A percentile compares a stretch with the other conserved stretches of the same genome.
Conservation (phyloP, 1,140 invertebrate species). For the Procambarus virginalis region DNA sequence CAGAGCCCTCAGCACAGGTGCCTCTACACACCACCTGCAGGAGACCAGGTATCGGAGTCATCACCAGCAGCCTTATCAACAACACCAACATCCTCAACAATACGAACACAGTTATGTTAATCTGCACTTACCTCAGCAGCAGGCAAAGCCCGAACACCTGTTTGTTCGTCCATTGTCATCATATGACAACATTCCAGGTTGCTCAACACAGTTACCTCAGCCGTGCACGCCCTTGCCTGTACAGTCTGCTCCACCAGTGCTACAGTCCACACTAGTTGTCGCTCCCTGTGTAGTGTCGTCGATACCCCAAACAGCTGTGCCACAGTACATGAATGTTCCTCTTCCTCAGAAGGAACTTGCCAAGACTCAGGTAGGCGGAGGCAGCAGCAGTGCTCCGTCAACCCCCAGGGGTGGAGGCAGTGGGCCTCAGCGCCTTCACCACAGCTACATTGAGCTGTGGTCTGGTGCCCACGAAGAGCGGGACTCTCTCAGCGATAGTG, state of each 20-base stretch:
- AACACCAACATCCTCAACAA: neutral
- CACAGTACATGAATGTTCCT: constrained; percentile 54
- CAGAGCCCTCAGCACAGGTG: constrained; percentile 47
- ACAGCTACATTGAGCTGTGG: constrained; percentile 64
- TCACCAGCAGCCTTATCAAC: neutral
- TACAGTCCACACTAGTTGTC: neutral
- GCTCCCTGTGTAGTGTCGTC: neutral
- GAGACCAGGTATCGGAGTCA: neutral
- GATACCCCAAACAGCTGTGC: neutral
- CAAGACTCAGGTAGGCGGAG: neutral
- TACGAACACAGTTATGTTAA: constrained; percentile 41
- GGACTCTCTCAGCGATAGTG: constrained; percentile 60
- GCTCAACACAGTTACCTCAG: neutral
- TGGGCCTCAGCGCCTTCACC: constrained; percentile 25
- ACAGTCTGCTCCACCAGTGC: neutral
- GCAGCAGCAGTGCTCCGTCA: constrained; percentile 52
- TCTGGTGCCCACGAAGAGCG: constrained; percentile 50
- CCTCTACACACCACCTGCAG: constrained; percentile 5
- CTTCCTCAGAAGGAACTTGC: neutral
- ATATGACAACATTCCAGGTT: constrained; percentile 23
- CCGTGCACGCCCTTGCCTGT: neutral
- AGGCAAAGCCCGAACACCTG: neutral
- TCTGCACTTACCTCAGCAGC: neutral
- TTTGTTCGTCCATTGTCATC: neutral
- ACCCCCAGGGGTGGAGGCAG: constrained; percentile 36